These are phyloP conservation scores for Poeciliopsis prolifica DNA, from an alignment of 2,113 vertebrate genomes.

Conservation along the genomic window DNA sequence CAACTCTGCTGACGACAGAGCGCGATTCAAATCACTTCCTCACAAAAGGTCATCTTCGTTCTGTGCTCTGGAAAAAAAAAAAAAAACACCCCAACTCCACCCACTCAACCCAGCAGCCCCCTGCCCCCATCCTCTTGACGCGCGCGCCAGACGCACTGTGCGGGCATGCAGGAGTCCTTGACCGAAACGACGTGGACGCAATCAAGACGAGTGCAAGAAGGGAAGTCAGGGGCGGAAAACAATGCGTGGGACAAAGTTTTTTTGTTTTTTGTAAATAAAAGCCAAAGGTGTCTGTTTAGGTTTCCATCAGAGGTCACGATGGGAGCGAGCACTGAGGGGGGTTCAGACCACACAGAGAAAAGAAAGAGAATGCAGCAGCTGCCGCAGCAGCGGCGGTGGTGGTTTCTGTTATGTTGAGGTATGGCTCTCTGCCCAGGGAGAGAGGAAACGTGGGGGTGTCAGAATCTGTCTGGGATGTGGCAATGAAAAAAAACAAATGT, in stretches of 20 bases:
- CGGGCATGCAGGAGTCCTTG: neutral
- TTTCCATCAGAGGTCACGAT: constrained; percentile 26
- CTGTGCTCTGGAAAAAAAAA: constrained; percentile 38
- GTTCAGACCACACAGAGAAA: neutral
- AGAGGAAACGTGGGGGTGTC: no score
- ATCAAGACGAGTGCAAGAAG: constrained; percentile 23
- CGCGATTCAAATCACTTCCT: constrained; percentile 70
- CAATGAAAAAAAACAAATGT: no score
- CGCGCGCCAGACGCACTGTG: neutral
- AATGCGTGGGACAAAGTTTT: constrained; percentile 43
- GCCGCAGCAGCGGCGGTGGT: neutral
- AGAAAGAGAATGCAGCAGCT: no score
- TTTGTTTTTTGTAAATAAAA: constrained; percentile 5
- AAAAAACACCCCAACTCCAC: constrained; percentile 21
- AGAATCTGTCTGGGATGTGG: neutral
- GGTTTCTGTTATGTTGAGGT: no score
- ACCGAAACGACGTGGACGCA: constrained; percentile 35
- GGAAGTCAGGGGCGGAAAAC: constrained; percentile 10
- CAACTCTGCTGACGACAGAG: constrained; percentile 63
- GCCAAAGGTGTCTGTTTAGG: constrained; percentile 37
- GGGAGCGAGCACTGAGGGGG: neutral
- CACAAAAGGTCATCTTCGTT: constrained; percentile 72
- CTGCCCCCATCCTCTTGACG: neutral
- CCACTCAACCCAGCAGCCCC: constrained; percentile 8
- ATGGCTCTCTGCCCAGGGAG: neutral